Evolutionary conservation across 2,797 vertebrate genomes (phyloP).

Genomic region (Cygnus olor): DNA sequence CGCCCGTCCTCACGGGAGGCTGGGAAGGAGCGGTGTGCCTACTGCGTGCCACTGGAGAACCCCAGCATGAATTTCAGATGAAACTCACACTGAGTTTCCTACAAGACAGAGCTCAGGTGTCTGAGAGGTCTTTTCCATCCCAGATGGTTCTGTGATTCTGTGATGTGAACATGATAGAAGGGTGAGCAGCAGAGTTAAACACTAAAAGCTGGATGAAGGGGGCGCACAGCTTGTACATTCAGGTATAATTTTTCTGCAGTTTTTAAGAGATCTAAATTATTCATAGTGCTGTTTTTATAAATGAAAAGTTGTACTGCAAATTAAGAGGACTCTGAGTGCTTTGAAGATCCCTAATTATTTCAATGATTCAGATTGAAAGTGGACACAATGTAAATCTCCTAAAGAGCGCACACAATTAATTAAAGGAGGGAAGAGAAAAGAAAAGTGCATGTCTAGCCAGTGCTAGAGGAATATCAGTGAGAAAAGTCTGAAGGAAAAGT

Average conservation of each 20-base stretch:
- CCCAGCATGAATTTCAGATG: background rate
- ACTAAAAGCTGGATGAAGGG: background rate
- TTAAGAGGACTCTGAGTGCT: background rate
- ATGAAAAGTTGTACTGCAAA: background rate
- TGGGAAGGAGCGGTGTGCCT: background rate
- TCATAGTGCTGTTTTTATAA: background rate
- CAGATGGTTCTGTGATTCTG: too few relatives aligned
- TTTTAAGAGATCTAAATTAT: background rate
- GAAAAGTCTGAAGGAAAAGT: background rate
- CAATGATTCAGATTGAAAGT: background rate
- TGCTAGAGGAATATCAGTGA: background rate
- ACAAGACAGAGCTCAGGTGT: background rate
- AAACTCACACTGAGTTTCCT: rapidly evolving
- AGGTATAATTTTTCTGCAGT: background rate
- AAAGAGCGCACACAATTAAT: background rate
- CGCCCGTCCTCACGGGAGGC: background rate
- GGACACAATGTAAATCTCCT: background rate
- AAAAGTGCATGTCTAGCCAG: background rate
- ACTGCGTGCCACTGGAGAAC: background rate
- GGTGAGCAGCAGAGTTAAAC: background rate
- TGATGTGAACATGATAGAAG: background rate
- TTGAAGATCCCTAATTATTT: constrained; percentile 11
- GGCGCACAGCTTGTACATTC: background rate
- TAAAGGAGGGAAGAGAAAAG: background rate
- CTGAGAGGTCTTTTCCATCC: too few relatives aligned